Base-by-base conservation (phyloP, 2,797 vertebrate species). In the Rachycentron canadum region DNA sequence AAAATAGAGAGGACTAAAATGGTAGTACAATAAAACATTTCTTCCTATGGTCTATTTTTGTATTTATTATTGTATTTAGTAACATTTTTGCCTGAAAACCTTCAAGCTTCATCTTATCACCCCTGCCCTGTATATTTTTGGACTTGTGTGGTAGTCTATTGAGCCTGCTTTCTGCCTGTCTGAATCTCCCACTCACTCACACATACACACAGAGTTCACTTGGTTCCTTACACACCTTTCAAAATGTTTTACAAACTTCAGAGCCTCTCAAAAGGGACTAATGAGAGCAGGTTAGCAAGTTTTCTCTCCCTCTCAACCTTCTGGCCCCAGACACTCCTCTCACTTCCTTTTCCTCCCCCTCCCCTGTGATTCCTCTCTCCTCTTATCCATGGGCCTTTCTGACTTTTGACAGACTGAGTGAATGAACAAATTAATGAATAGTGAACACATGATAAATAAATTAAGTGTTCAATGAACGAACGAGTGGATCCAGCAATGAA, bases 331-430 rank as follows among this genome's bases (percentile, higher is more conserved):
- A 79, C 62, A 78, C 83, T 79, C 66, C 76, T 79, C 59, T 74
- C 53, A 58, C 67, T 73, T 88, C 82, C 82, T 62, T 73, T 74
- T 74, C 65, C 73, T 81, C 59, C 76, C 34, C 28, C 56, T 79
- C 58, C 28, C 23, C 40, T n/a, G 3, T 19, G 13, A 56, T 28
- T 16, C 4, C 28, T 49, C 34, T 52, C 59, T 26, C 30, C 45
- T 32, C 40, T 23, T 7, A 14, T 9, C 5, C 26, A 17, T 12
- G 16, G 47, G 41, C 25, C 36, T 21, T 32, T 64, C 10, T 4
- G 55, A 41, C 58, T 52, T 68, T 49, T 49, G 50, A 69, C 40
- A n/a, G 8, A 16, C 26, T 3, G 3, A 71, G 21, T 43, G 28
- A 70, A 64, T 38, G 19, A 30, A n/a, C 9, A 8, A 53, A 63